Evolutionary conservation across 92 coral and sea anemone species (phyloP).

Genomic region (Bergia puertoricense): DNA sequence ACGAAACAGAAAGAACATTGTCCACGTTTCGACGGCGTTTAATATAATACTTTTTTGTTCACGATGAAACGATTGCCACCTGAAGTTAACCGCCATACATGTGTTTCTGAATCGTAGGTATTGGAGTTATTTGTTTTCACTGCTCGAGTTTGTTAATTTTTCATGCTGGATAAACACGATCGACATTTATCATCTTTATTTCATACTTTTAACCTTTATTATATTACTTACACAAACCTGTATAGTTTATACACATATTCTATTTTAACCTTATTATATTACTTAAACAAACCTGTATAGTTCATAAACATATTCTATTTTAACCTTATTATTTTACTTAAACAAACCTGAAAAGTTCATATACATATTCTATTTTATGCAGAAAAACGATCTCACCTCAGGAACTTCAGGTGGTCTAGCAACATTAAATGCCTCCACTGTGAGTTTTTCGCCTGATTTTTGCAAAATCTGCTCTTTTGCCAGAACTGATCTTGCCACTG

Average conservation of each 20-base stretch:
- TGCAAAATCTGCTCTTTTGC: constrained; percentile 9
- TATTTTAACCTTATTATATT: background rate
- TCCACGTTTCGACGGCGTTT: too few species aligned
- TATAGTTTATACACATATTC: background rate
- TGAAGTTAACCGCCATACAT: too few species aligned
- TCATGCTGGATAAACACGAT: too few species aligned
- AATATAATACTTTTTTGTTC: too few species aligned
- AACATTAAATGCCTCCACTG: background rate
- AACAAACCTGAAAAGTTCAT: background rate
- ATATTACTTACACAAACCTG: background rate
- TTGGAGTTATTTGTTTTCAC: too few species aligned
- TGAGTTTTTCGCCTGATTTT: background rate
- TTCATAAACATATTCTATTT: background rate
- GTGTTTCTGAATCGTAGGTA: too few species aligned
- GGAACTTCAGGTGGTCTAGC: constrained; percentile 1
- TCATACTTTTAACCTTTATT: background rate
- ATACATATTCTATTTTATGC: background rate
- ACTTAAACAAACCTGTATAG: background rate
- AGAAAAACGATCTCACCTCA: background rate
- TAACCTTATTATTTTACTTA: background rate
- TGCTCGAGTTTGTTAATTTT: too few species aligned
- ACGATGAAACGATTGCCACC: too few species aligned
- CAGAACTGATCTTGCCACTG: constrained; percentile 10
- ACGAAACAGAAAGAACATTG: too few species aligned
- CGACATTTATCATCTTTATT: background rate